Evolutionary conservation across 2,113 vertebrate species (phyloP).

Genomic region (Octodon degus): DNA sequence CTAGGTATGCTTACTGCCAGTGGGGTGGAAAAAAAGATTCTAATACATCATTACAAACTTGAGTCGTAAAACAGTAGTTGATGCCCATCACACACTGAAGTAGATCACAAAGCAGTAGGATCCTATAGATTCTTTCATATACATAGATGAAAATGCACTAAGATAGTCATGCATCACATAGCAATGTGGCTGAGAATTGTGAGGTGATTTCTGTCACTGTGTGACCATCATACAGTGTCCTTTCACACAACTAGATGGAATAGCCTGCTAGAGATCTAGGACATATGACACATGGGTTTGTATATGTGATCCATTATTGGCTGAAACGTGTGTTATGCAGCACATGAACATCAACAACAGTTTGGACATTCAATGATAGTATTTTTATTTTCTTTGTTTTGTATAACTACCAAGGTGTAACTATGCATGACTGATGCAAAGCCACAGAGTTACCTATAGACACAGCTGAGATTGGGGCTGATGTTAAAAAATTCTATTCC

Average conservation of each 20-base stretch:
- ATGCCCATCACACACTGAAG: background rate
- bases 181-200: background rate
- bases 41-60: slow-evolving; percentile 2
- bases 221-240: background rate
- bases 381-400: background rate
- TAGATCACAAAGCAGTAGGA: background rate
- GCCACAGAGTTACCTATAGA: background rate
- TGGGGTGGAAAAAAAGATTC: background rate
- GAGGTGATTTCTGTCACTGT: no score
- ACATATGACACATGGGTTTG: background rate
- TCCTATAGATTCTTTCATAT: background rate
- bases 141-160: background rate
- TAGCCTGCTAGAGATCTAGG: no score
- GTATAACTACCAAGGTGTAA: background rate
- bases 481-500: background rate
- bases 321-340: no score
- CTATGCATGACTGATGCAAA: background rate
- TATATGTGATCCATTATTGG: background rate
- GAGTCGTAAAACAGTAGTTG: slow-evolving; percentile 2
- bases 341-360: background rate
- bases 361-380: background rate
- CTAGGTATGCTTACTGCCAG: background rate
- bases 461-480: background rate
- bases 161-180: background rate
- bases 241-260: background rate